Evolutionary conservation across 2,797 vertebrate species (phyloP).

Genomic region (Acomys russatus): DNA sequence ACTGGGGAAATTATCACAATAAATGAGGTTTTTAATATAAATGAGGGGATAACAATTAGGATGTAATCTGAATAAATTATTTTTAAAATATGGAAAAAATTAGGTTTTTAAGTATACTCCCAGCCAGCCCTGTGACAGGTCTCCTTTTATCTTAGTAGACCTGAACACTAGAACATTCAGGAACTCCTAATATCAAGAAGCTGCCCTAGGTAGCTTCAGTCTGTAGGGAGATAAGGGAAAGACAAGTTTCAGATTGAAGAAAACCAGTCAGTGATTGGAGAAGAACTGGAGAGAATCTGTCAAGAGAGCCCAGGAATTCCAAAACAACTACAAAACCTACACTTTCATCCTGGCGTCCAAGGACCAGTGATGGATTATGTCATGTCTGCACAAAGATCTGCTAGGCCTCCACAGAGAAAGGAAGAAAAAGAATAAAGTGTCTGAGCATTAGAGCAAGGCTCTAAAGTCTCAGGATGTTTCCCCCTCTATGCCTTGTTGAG

Average conservation of each 20-base stretch:
- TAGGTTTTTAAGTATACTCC: background rate
- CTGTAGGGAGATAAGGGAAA: background rate
- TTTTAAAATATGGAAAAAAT: too few relatives aligned
- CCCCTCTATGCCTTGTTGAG: background rate
- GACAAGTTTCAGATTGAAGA: constrained; percentile 16
- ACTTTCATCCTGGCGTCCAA: background rate
- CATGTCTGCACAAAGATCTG: background rate
- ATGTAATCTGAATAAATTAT: too few relatives aligned
- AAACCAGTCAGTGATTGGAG: background rate
- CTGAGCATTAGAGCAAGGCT: background rate
- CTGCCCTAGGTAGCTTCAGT: background rate
- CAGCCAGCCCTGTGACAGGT: background rate
- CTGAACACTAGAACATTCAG: background rate
- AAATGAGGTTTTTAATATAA: background rate
- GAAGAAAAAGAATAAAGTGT: background rate
- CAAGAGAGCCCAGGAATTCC: background rate
- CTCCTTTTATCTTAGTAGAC: background rate
- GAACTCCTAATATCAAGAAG: background rate
- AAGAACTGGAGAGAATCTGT: background rate
- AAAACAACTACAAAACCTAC: background rate
- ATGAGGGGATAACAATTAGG: too few relatives aligned
- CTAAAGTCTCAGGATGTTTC: background rate
- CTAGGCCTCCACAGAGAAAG: background rate
- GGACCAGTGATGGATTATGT: background rate
- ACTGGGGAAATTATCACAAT: background rate